A percentile compares a stretch with the other conserved stretches of the same genome.
phyloP scores from a whole-genome alignment of 2,797 vertebrate species.

The Intellagama lesueurii region DNA sequence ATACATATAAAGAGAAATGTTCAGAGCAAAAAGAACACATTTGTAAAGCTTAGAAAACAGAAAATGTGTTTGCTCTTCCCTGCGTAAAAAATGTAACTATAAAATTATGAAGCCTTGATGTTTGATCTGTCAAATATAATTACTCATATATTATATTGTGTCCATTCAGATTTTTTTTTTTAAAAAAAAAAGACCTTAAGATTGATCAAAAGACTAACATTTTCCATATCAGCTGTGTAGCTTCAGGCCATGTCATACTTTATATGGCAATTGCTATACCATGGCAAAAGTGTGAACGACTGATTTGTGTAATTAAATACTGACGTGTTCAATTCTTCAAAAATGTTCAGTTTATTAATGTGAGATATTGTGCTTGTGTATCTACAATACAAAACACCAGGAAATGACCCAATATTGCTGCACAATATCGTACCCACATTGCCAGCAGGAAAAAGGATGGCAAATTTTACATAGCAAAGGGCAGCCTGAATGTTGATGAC shows the following conservation, averaged over 20 bases:
- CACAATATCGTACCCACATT: too few species aligned
- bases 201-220: not conserved
- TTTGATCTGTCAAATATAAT: constrained; percentile 12
- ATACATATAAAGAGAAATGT: not conserved
- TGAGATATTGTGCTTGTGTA: too few species aligned
- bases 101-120: not conserved
- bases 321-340: too few species aligned
- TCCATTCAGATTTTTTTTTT: not conserved
- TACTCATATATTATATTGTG: constrained; percentile 20
- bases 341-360: too few species aligned
- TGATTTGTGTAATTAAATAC: not conserved
- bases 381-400: too few species aligned
- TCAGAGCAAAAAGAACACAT: not conserved
- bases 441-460: too few species aligned
- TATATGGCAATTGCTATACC: not conserved
- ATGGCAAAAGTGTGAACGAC: not conserved
- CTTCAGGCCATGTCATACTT: too few species aligned
- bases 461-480: too few species aligned
- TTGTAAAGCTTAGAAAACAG: not conserved
- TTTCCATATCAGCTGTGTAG: not conserved
- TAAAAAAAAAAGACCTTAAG: constrained; percentile 3
- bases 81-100: not conserved
- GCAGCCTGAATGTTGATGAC: too few species aligned
- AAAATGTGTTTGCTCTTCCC: not conserved
- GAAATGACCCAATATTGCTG: too few species aligned